Base-by-base conservation (phyloP, 2,797 vertebrate genomes). In the Psittacula echo region DNA sequence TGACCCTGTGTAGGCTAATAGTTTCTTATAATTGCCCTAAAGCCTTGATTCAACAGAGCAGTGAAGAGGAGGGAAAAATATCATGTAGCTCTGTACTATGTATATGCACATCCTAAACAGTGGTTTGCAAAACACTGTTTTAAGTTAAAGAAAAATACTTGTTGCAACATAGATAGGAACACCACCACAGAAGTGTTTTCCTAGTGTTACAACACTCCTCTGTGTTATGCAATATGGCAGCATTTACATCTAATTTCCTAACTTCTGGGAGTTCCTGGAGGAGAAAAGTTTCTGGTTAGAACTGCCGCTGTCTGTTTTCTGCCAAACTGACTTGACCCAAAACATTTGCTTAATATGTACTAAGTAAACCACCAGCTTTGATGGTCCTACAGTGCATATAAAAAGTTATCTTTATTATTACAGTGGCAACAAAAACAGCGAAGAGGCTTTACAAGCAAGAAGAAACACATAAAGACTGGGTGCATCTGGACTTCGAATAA, bases 401-500 rank as follows among this genome's bases (percentile, higher is more conserved):
- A 96, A 95, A 93, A 75, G 26, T 42, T 32, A 37, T 29, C 68
- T 83, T 89, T 76, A 64, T 45, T 86, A 93, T 87, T 84, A 80
- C 87, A 66, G 89, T 51, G 75, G 67, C 54, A 94, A 85, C 91
- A 93, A 96, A 94, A 90, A 51, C 51, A 62, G 42, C 61, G 91
- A 92, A 85, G 80, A 85, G 68, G 54, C 93, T 97, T 97, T 97
- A 96, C 90, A 95, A 96, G 93, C 83, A 96, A 74, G 85, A 97
- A 89, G 62, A 87, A 82, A 90, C 92, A 70, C 80, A 56, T 79
- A 78, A 94, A 94, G 56, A 60, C 32, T 83, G 80, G 64, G 78
- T 90, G 87, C 92, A 61, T n/a, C 62, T 91, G 90, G 62, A 82
- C 92, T 94, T 94, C 97, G 94, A 97, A 97, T 97, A 97, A 97